Percentiles rank a stretch among this genome's conserved stretches.
Conservation (phyloP, 1,140 invertebrate species). For the Meloidogyne floridensis region DNA sequence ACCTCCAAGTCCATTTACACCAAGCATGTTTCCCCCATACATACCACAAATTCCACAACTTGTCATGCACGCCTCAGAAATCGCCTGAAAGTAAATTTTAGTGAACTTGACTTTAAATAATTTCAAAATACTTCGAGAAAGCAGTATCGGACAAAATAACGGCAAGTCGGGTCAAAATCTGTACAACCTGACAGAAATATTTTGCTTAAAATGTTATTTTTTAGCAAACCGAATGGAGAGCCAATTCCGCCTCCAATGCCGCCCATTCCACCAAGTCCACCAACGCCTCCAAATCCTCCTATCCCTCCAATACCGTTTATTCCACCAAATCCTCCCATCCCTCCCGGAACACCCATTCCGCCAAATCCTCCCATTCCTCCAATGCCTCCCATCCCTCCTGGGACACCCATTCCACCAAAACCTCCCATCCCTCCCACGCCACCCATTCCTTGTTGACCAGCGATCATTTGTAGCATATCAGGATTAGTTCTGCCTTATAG, state of each 20-base stretch:
- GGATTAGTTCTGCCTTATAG: not conserved
- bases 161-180: conserved; percentile 11
- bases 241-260: not conserved
- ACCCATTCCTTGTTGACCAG: not conserved
- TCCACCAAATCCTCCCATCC: not conserved
- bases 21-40: not conserved
- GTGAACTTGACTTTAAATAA: not conserved
- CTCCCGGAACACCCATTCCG: not conserved
- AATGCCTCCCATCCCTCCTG: not conserved
- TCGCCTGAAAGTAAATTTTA: not conserved
- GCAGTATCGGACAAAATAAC: not conserved
- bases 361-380: not conserved
- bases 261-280: not conserved
- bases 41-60: conserved; percentile 12
- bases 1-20: not conserved
- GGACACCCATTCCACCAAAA: not conserved
- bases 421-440: not conserved
- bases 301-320: not conserved
- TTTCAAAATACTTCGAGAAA: conserved; percentile 1
- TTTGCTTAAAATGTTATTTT: not conserved
- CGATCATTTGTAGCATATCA: not conserved
- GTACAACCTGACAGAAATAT: not conserved
- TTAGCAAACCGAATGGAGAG: not conserved
- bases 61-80: conserved; percentile 1
- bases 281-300: not conserved